phyloP scores from a whole-genome alignment of 1,140 invertebrate genomes.

The Caenorhabditis tropicalis region DNA sequence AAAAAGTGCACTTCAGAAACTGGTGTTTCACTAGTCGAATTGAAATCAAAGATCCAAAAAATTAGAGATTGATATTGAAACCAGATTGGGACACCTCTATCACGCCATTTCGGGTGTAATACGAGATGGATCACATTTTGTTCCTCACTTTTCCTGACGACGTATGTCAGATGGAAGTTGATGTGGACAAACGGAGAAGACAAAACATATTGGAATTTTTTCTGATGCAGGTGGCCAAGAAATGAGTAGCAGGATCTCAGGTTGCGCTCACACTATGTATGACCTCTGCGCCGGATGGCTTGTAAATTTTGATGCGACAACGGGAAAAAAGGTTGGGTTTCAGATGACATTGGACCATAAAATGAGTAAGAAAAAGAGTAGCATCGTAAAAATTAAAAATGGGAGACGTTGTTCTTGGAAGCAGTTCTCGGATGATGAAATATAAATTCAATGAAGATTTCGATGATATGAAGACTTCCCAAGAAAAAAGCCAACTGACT shows the following conservation, averaged over 20 bases:
- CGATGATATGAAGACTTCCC: neutral
- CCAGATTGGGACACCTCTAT: conserved; percentile 9
- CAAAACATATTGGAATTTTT: neutral
- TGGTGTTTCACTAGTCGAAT: neutral
- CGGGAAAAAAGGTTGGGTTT: conserved; percentile 29
- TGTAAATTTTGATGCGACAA: conserved; percentile 18
- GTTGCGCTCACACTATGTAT: conserved; percentile 41
- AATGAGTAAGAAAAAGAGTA: neutral
- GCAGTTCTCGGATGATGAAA: neutral
- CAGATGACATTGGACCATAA: conserved; percentile 8
- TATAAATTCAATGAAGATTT: neutral
- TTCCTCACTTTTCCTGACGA: neutral
- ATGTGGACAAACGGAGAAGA: neutral
- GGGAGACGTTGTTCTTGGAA: neutral
- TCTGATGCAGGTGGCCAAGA: conserved; percentile 23
- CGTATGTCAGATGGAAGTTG: neutral
- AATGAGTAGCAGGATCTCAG: conserved; percentile 39
- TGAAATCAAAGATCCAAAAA: neutral
- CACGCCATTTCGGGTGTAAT: conserved; percentile 37
- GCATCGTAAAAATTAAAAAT: neutral
- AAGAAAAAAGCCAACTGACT: neutral
- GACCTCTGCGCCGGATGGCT: conserved; percentile 25
- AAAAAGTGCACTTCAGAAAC: neutral
- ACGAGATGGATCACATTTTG: conserved; percentile 22
- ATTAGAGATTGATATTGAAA: conserved; percentile 18